Evolutionary conservation across 2,113 vertebrate species (phyloP).

Genomic region (Acrocephalus arundinaceus): DNA sequence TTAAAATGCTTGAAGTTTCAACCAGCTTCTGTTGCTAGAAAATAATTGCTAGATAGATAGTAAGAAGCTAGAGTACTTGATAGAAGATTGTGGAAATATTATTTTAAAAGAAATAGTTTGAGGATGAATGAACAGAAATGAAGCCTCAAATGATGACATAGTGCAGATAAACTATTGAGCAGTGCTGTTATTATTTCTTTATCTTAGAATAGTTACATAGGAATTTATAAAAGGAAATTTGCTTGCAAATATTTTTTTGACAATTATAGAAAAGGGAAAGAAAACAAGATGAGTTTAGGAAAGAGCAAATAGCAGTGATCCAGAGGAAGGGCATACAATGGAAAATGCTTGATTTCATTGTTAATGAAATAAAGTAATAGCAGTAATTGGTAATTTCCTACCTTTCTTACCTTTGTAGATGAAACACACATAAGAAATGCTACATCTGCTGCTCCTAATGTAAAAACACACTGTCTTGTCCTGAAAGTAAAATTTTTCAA

Average conservation of each 20-base stretch:
- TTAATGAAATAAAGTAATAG: background rate
- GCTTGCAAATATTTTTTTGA: background rate
- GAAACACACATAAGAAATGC: background rate
- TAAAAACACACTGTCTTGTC: background rate
- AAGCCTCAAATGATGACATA: background rate
- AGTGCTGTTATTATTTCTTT: background rate
- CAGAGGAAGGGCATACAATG: background rate
- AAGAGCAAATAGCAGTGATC: background rate
- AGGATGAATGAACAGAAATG: background rate
- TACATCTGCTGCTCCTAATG: background rate
- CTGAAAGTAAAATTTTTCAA: background rate
- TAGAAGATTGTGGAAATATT: background rate
- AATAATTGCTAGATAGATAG: background rate
- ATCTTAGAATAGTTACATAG: background rate
- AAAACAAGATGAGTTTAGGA: background rate
- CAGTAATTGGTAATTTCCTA: background rate
- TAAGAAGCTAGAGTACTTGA: background rate
- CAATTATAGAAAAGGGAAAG: background rate
- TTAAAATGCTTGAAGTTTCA: background rate
- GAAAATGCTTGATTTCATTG: background rate
- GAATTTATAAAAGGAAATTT: background rate
- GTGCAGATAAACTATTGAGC: background rate
- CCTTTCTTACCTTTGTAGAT: background rate
- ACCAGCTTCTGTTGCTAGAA: background rate
- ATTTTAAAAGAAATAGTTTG: background rate